These are phyloP conservation scores for Rhimphoctona megacephalus DNA, from an alignment of 2,888 invertebrate genomes.

Conservation along the genomic window DNA sequence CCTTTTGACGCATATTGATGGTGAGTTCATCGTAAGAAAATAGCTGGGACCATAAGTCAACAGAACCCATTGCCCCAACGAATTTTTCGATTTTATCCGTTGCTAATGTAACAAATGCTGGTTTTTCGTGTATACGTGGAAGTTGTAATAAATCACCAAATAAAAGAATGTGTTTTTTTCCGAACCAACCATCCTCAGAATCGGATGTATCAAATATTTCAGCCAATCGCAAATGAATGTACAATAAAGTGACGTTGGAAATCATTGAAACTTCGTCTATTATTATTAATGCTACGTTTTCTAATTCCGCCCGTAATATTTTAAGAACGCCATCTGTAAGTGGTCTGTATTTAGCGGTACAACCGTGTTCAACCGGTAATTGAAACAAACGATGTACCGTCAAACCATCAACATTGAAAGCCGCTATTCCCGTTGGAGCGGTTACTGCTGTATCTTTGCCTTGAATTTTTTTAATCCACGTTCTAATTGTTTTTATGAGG, in stretches of 20 bases:
- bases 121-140: conserved; percentile 72
- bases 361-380: conserved; percentile 76
- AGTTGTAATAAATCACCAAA: conserved; percentile 79
- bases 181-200: conserved; percentile 75
- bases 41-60: conserved; percentile 66
- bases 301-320: conserved; percentile 72
- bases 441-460: conserved; percentile 75
- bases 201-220: conserved; percentile 76
- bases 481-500: conserved; percentile 72
- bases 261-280: conserved; percentile 77
- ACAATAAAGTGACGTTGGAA: conserved; percentile 65
- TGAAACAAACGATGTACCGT: conserved; percentile 78
- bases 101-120: conserved; percentile 70
- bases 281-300: conserved; percentile 75
- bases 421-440: conserved; percentile 37
- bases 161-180: too few relatives aligned
- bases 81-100: conserved; percentile 68
- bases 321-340: conserved; percentile 73
- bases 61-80: conserved; percentile 6
- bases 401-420: conserved; percentile 78
- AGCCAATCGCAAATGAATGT: conserved; percentile 72
- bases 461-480: conserved; percentile 70
- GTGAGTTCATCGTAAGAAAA: conserved; percentile 67
- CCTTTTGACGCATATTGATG: conserved; percentile 65
- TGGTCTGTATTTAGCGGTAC: conserved; percentile 73